phyloP scores from a whole-genome alignment of 2,797 vertebrate genomes.

The Poliocrania exsul region DNA sequence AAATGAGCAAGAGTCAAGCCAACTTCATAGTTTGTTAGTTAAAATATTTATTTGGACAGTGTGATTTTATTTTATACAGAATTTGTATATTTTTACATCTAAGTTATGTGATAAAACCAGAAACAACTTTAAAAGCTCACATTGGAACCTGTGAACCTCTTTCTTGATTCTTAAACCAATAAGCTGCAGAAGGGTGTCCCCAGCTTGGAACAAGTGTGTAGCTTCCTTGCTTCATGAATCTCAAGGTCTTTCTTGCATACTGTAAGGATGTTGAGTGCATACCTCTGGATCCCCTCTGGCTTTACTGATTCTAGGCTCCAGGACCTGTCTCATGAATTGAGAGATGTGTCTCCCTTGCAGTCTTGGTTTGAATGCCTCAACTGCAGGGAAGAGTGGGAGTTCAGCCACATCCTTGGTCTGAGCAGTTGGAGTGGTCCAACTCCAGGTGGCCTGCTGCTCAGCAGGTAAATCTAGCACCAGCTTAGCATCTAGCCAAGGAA shows the following conservation, averaged over 20 bases:
- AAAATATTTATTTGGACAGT: not conserved
- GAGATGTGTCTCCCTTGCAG: not conserved
- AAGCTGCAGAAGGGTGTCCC: not conserved
- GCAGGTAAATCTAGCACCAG: not conserved
- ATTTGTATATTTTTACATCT: not conserved
- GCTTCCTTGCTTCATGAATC: not conserved
- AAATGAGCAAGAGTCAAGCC: not conserved
- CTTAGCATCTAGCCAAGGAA: not conserved
- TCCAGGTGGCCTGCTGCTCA: not conserved
- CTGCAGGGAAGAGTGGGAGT: not conserved
- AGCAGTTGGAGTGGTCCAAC: not conserved
- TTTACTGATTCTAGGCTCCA: not conserved
- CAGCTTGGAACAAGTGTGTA: not conserved
- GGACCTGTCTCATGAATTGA: not conserved
- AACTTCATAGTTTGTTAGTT: not conserved
- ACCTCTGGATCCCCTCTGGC: not conserved
- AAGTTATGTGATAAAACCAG: not conserved
- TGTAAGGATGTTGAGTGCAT: not conserved
- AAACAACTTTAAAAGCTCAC: not conserved
- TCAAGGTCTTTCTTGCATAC: not conserved
- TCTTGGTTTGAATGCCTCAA: not conserved
- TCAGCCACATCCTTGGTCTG: not conserved
- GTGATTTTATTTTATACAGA: not conserved
- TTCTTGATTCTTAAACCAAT: not conserved
- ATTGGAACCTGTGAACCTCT: not conserved